Evolutionary conservation across 2,888 invertebrate genomes (phyloP).

Genomic region (Epirrhoe tristata): DNA sequence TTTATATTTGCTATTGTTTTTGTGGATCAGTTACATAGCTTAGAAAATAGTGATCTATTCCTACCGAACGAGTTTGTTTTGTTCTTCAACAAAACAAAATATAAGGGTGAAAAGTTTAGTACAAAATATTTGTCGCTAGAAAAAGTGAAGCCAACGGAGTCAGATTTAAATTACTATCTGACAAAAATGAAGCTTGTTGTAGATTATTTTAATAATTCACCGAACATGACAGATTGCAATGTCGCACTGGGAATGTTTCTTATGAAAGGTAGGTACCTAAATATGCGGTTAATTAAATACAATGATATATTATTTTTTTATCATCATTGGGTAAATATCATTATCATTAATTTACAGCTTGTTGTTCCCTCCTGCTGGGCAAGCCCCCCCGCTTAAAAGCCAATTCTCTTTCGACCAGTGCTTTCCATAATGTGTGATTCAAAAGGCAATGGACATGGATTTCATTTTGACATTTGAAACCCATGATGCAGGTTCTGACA

Average conservation of each 20-base stretch:
- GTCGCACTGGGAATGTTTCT: conserved; percentile 14
- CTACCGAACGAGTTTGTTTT: background rate
- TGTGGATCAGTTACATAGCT: no score
- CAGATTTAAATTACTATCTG: conserved; percentile 10
- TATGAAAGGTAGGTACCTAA: conserved; percentile 4
- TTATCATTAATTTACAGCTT: no score
- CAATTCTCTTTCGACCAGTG: no score
- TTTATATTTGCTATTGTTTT: background rate
- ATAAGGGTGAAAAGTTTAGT: conserved; percentile 13
- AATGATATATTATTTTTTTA: no score
- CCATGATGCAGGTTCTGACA: no score
- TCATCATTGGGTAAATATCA: no score
- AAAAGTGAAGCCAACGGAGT: background rate
- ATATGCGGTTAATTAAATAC: no score
- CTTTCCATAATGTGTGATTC: no score
- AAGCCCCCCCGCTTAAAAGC: no score
- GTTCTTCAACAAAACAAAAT: conserved; percentile 1
- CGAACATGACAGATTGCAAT: conserved; percentile 11
- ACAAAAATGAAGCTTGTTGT: conserved; percentile 12
- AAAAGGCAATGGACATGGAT: no score
- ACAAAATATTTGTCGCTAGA: conserved; percentile 9
- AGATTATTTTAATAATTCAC: conserved; percentile 8
- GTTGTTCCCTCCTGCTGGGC: no score
- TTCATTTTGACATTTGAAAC: no score
- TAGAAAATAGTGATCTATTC: background rate